A percentile compares a stretch with the other conserved stretches of the same genome.
Evolutionary conservation across 2,113 vertebrate genomes (phyloP).

Genomic region (Melierax canorus): DNA sequence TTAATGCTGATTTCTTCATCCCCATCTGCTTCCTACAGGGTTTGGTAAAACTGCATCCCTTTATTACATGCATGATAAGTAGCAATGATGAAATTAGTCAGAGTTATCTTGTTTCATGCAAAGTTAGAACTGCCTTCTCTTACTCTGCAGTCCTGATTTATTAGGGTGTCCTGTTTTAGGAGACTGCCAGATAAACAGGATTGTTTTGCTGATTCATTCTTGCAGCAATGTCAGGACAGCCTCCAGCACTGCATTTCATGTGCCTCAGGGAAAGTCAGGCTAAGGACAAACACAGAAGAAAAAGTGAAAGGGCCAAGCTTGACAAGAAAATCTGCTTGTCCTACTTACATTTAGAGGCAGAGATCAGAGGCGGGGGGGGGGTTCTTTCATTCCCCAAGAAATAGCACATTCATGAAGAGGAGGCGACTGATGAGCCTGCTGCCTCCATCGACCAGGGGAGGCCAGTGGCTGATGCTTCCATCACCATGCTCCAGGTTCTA

Average conservation of each 20-base stretch:
- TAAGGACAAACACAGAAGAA: not conserved
- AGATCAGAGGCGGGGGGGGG: not conserved
- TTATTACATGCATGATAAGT: not conserved
- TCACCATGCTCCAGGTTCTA: not conserved
- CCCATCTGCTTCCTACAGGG: not conserved
- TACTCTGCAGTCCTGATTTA: not conserved
- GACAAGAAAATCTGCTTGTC: not conserved
- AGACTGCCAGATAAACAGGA: not conserved
- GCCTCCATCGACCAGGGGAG: not conserved
- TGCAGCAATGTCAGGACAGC: not conserved
- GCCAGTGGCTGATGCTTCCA: not conserved
- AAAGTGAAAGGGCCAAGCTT: not conserved
- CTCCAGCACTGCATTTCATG: not conserved
- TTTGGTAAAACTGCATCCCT: not conserved
- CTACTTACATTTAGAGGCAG: not conserved
- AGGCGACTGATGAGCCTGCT: not conserved
- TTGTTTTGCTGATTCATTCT: not conserved
- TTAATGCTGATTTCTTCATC: not conserved
- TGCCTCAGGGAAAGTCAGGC: not conserved
- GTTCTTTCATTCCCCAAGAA: not conserved
- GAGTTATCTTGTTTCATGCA: not conserved
- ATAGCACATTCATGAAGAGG: not conserved
- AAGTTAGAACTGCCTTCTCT: not conserved
- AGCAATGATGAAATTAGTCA: not conserved
- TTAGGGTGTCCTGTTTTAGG: not conserved